Evolutionary conservation across 2,797 vertebrate genomes (phyloP).

Genomic region (Oceanodroma leucorhoa): DNA sequence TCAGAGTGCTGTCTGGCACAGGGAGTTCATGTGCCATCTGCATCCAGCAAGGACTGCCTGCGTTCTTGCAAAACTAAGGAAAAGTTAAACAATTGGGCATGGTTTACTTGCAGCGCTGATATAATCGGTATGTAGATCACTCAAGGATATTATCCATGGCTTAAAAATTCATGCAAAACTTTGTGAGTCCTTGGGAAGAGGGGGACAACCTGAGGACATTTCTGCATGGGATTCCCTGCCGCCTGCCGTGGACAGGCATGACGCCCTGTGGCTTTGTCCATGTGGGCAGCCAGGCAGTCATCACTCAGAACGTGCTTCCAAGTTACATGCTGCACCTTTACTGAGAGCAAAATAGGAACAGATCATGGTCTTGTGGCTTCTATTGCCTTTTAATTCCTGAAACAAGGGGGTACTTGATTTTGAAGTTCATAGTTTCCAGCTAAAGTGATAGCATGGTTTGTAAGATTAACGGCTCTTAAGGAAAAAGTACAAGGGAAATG

Average conservation of each 20-base stretch:
- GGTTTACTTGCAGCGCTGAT: background rate
- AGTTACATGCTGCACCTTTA: background rate
- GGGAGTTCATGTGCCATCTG: background rate
- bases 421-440: background rate
- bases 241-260: accelerated
- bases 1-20: background rate
- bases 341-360: background rate
- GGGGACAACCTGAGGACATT: background rate
- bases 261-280: background rate
- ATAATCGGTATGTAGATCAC: background rate
- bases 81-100: background rate
- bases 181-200: background rate
- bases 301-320: background rate
- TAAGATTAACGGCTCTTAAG: background rate
- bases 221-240: background rate
- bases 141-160: background rate
- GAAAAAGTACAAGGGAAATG: background rate
- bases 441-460: background rate
- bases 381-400: background rate
- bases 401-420: background rate
- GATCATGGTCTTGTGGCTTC: background rate
- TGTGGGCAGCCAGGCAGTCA: accelerated
- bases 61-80: background rate
- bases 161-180: background rate
- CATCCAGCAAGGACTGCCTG: background rate